Evolutionary conservation across 2,888 invertebrate species (phyloP), one percentile per base, ranked within the genome.

Genomic region (Malacosoma neustria): DNA sequence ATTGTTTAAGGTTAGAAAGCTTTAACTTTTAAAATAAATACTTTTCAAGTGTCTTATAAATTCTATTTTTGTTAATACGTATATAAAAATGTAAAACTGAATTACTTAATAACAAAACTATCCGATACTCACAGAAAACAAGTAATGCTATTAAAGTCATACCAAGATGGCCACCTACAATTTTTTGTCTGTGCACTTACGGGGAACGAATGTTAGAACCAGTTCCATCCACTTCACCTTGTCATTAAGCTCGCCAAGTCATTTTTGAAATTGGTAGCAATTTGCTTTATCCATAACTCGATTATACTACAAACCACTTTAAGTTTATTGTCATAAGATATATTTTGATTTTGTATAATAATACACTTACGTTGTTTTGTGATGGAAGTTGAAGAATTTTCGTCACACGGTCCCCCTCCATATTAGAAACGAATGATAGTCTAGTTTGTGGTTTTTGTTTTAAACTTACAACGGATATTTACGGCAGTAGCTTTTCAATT

Each of bases 161-260:
- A 52, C 43, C 67, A 73, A 73, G 62, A 73, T 72, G 73, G 73
- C 72, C 44, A 63, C 42, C 51, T 41, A 36, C 40, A 51, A 47
- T 56, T 75, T 68, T 76, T 73, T 72, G 72, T 72, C 69, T 72
- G 66, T 67, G 49, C 60, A 54, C 62, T 69, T 71, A 70, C 71
- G 69, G 69, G 57, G 43, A 54, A 59, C 62, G 61, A 65, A 64
- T 65, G 61, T 68, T 67, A 71, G 64, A 73, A 73, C 75, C 70
- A 62, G 75, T 72, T 64, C 62, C 66, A 68, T 69, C 66, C 61
- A 61, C 68, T 64, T 72, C 73, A 75, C 74, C 75, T 72, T 72
- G 76, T 75, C 75, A 76, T 75, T 76, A 75, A 67, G 65, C 65
- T 57, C 61, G 68, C 61, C 63, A 69, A 68, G 64, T 67, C 61